Conservation (phyloP, 2,797 vertebrate genomes). For the Chaenodraco wilsoni region DNA sequence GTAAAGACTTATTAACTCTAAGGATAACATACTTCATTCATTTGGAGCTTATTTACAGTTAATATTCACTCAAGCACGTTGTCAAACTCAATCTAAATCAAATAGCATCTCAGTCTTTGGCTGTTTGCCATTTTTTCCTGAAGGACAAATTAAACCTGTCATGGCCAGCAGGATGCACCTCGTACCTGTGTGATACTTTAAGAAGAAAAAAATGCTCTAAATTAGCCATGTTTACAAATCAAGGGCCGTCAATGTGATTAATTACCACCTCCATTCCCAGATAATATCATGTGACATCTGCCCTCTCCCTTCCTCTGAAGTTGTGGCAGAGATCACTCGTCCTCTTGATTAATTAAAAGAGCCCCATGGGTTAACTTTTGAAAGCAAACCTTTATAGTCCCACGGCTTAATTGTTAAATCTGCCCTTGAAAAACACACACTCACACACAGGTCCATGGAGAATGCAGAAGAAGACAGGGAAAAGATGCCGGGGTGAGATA, state of each 20-base stretch:
- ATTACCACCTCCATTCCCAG: slow-evolving; percentile 66
- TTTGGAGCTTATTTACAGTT: slow-evolving; percentile 45
- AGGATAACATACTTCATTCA: slow-evolving; percentile 5
- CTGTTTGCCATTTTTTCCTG: slow-evolving; percentile 52
- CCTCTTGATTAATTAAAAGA: slow-evolving; percentile 78
- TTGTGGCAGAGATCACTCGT: slow-evolving; percentile 69
- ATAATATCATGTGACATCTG: slow-evolving; percentile 75
- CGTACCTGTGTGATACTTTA: slow-evolving; percentile 45
- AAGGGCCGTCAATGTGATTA: slow-evolving; percentile 73
- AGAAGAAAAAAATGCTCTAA: slow-evolving; percentile 42
- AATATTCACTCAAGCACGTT: slow-evolving; percentile 58
- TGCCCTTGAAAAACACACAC: slow-evolving; percentile 41
- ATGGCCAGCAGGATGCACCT: slow-evolving; percentile 29
- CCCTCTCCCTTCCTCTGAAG: slow-evolving; percentile 64
- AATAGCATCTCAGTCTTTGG: slow-evolving; percentile 35
- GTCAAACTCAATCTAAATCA: slow-evolving; percentile 72
- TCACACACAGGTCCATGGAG: slow-evolving; percentile 31
- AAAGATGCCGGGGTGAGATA: slow-evolving; percentile 42
- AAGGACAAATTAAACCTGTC: slow-evolving; percentile 67
- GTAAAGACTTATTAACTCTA: slow-evolving; percentile 9
- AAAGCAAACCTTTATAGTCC: slow-evolving; percentile 46
- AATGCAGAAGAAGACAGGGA: slow-evolving; percentile 26
- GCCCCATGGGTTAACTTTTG: slow-evolving; percentile 68
- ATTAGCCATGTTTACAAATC: slow-evolving; percentile 76
- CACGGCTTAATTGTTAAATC: slow-evolving; percentile 30